These are phyloP conservation scores for Ammodytes marinus DNA, from an alignment of 2,113 vertebrate species.

Conservation along the genomic window DNA sequence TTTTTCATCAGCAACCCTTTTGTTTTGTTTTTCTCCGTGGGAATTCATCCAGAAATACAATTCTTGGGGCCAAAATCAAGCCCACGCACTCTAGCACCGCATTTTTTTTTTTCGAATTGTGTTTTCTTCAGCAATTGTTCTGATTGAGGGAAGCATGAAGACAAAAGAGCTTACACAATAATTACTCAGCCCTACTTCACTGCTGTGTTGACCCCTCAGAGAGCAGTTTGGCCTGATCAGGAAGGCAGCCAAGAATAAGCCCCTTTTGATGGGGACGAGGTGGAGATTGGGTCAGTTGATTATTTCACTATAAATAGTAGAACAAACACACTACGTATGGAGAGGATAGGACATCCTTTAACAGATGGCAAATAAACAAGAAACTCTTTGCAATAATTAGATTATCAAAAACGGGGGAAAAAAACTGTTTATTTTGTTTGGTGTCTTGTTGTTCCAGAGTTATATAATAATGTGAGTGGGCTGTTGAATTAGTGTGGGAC, in stretches of 20 bases:
- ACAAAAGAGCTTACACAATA: constrained; percentile 73
- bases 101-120: constrained; percentile 26
- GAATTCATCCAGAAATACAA: constrained; percentile 57
- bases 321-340: constrained; percentile 37
- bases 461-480: neutral
- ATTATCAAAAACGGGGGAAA: neutral
- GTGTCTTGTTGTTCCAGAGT: neutral
- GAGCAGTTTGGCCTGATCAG: constrained; percentile 42
- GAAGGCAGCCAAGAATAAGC: constrained; percentile 63
- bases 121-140: constrained; percentile 74
- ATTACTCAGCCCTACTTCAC: constrained; percentile 38
- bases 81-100: constrained; percentile 29
- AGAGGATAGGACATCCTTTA: constrained; percentile 24
- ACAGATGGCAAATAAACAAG: constrained; percentile 34
- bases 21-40: constrained; percentile 45
- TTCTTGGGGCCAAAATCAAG: constrained; percentile 45
- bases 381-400: constrained; percentile 30
- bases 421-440: neutral
- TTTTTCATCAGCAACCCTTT: neutral
- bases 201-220: constrained; percentile 19
- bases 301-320: constrained; percentile 36
- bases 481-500: too few species aligned
- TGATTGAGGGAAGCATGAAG: constrained; percentile 54
- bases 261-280: neutral
- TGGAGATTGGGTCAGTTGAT: constrained; percentile 22